A percentile compares a stretch with the other conserved stretches of the same genome.
These are phyloP conservation scores for Amiota mariae DNA, from an alignment of 2,888 invertebrate genomes.

Conservation along the genomic window DNA sequence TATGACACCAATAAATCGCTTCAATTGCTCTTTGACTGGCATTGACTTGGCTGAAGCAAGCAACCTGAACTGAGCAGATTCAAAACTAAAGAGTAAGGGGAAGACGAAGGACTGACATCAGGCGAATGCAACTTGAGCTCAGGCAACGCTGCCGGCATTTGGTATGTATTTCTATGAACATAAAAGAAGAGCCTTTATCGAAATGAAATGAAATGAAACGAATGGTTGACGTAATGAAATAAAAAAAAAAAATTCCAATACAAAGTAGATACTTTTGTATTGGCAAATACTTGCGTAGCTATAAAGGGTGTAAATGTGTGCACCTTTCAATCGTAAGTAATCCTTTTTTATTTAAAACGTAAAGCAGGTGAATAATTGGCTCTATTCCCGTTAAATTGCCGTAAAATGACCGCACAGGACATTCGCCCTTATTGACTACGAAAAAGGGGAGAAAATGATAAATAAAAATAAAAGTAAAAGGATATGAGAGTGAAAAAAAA, in stretches of 20 bases:
- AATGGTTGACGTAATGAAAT: conserved; percentile 37
- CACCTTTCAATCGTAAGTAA: conserved; percentile 58
- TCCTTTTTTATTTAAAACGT: conserved; percentile 61
- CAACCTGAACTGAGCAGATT: neutral
- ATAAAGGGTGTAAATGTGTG: neutral
- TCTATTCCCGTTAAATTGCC: conserved; percentile 63
- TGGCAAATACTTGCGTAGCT: conserved; percentile 32
- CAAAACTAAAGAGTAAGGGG: too few relatives aligned
- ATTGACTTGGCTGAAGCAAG: conserved; percentile 39
- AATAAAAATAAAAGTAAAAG: too few relatives aligned
- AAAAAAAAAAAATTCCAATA: conserved; percentile 65
- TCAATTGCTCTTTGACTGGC: conserved; percentile 66
- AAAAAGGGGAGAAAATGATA: too few relatives aligned
- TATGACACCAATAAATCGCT: conserved; percentile 68
- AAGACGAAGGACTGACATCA: neutral
- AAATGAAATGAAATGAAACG: conserved; percentile 10
- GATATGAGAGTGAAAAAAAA: too few relatives aligned
- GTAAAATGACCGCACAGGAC: conserved; percentile 59
- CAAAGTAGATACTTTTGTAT: conserved; percentile 37
- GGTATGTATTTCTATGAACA: neutral
- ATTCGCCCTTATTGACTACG: too few relatives aligned
- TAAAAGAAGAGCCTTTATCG: neutral
- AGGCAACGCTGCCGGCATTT: conserved; percentile 30
- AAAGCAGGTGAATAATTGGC: conserved; percentile 64
- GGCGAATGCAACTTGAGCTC: conserved; percentile 28